These are phyloP conservation scores for Tanytarsus gracilentus DNA, from an alignment of 2,888 invertebrate species.

Conservation along the genomic window DNA sequence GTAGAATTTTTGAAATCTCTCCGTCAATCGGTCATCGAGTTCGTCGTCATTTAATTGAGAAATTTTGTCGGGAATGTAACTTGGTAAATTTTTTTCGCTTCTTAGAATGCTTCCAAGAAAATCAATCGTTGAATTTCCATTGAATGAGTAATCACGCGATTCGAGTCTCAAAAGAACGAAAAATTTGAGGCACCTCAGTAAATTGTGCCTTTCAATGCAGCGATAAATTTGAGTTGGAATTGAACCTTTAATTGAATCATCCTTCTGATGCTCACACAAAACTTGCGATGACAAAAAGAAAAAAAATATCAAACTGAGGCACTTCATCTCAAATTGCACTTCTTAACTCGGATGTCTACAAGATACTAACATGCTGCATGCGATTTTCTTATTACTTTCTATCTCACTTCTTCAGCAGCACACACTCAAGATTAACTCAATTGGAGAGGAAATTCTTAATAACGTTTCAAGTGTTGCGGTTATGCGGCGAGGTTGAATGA, in stretches of 20 bases:
- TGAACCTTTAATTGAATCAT: slow-evolving; percentile 36
- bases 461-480: too few species aligned
- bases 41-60: slow-evolving; percentile 44
- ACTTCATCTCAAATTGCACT: too few species aligned
- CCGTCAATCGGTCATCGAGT: slow-evolving; percentile 46
- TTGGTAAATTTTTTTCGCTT: slow-evolving; percentile 34
- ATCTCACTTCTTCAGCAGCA: too few species aligned
- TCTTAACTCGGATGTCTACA: too few species aligned
- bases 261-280: slow-evolving; percentile 16
- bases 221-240: slow-evolving; percentile 41
- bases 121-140: slow-evolving; percentile 34
- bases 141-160: slow-evolving; percentile 31
- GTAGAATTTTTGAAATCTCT: slow-evolving; percentile 47
- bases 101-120: slow-evolving; percentile 40
- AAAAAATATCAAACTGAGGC: not conserved
- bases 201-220: slow-evolving; percentile 41
- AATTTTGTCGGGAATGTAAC: slow-evolving; percentile 17
- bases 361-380: too few species aligned
- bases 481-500: too few species aligned
- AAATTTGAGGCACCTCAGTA: slow-evolving; percentile 49
- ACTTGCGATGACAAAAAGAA: not conserved
- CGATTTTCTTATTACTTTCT: not conserved
- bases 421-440: too few species aligned
- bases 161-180: slow-evolving; percentile 49
- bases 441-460: not conserved